A percentile compares a stretch with the other conserved stretches of the same genome.
Conservation (phyloP, 2,113 vertebrate species). For the human (Homo sapiens) region DNA sequence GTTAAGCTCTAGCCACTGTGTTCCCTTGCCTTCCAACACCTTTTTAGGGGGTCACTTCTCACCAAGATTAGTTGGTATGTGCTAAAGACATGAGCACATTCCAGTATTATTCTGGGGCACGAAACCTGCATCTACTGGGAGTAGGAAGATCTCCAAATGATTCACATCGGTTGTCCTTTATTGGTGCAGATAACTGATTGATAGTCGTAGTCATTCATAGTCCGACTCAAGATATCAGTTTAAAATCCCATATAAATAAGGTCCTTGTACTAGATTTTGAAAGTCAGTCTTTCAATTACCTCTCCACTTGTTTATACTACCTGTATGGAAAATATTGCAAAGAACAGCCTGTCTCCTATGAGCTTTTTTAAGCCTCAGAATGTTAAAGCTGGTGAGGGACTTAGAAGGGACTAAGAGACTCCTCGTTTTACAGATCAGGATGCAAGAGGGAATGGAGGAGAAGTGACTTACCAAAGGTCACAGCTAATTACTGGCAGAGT, state of each 20-base stretch:
- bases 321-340: background rate
- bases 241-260: background rate
- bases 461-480: conserved; percentile 25
- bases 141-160: background rate
- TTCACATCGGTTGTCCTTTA: background rate
- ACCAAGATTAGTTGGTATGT: background rate
- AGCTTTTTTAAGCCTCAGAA: background rate
- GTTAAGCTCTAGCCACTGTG: background rate
- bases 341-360: background rate
- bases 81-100: background rate
- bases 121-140: background rate
- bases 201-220: background rate
- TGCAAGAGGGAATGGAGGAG: background rate
- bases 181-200: background rate
- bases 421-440: background rate
- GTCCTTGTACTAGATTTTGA: background rate
- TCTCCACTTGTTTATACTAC: conserved; percentile 4
- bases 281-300: background rate
- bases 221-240: background rate
- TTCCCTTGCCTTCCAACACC: background rate
- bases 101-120: background rate
- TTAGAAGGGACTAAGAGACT: background rate
- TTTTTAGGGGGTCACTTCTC: background rate
- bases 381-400: background rate
- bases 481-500: background rate